These are phyloP conservation scores for Lagenorhynchus albirostris DNA, from an alignment of 2,113 vertebrate genomes.

Conservation along the genomic window DNA sequence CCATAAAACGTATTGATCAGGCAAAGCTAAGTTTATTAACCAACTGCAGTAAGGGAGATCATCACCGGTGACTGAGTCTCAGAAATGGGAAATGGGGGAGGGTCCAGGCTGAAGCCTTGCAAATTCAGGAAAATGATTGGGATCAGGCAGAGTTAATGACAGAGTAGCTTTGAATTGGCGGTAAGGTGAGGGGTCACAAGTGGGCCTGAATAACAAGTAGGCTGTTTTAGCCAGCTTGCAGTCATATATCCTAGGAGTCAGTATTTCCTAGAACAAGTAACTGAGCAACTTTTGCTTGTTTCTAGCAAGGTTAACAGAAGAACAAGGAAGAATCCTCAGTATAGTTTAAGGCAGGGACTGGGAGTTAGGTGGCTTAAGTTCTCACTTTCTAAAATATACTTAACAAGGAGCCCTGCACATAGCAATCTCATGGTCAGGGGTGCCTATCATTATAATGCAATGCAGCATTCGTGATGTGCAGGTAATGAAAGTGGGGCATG, in stretches of 20 bases:
- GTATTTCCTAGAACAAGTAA: neutral
- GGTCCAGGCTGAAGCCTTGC: no score
- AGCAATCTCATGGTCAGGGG: neutral
- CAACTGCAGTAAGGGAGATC: neutral
- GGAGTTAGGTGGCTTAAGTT: neutral
- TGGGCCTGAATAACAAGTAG: no score
- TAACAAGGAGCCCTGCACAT: neutral
- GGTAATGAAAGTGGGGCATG: neutral
- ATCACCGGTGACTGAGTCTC: neutral
- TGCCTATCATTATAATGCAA: neutral
- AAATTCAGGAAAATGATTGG: no score
- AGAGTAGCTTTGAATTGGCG: neutral
- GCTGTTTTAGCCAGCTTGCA: accelerated
- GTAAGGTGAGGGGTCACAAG: no score
- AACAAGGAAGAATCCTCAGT: neutral
- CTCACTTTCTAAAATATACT: neutral
- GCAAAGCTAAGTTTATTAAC: no score
- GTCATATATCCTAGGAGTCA: neutral
- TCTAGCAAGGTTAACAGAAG: neutral
- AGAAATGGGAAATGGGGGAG: neutral
- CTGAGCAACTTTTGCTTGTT: neutral
- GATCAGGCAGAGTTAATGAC: neutral
- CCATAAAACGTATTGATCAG: neutral
- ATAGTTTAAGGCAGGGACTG: neutral
- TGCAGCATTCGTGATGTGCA: no score